A percentile compares a stretch with the other conserved stretches of the same genome.
Conservation (phyloP, 2,888 invertebrate species). For the Limenitis camilla region DNA sequence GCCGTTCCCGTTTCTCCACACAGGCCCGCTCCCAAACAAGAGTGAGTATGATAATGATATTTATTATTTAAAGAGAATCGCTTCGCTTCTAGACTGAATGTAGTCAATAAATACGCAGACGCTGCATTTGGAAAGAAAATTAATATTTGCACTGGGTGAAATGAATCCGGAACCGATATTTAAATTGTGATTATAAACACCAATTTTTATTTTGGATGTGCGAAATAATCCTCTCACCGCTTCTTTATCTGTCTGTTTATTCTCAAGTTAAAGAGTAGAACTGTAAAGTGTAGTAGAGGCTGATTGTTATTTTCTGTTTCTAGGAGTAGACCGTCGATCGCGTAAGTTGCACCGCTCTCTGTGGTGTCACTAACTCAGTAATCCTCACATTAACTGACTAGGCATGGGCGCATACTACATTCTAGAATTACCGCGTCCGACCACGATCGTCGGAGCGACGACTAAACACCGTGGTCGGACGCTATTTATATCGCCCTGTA, state of each 20-base stretch:
- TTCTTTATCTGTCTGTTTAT: constrained; percentile 42
- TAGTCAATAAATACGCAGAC: constrained; percentile 41
- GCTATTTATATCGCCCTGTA: constrained; percentile 59
- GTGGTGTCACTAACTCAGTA: constrained; percentile 71
- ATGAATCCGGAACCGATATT: constrained; percentile 34
- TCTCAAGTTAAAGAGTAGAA: constrained; percentile 39
- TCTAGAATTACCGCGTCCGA: constrained; percentile 39
- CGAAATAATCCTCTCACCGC: constrained; percentile 59
- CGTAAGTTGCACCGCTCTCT: constrained; percentile 75
- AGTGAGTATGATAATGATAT: constrained; percentile 70
- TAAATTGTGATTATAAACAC: constrained; percentile 19
- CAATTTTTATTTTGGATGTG: constrained; percentile 58
- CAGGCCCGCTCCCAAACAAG: constrained; percentile 80
- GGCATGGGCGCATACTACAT: constrained; percentile 56
- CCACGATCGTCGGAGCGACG: constrained; percentile 38
- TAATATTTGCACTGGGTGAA: constrained; percentile 31
- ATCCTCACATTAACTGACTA: constrained; percentile 57
- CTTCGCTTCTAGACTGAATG: constrained; percentile 59
- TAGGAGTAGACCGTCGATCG: constrained; percentile 76
- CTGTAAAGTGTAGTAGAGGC: constrained; percentile 58
- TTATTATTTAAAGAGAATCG: constrained; percentile 33
- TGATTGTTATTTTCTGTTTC: constrained; percentile 75
- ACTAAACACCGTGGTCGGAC: constrained; percentile 39
- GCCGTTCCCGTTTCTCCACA: constrained; percentile 54
- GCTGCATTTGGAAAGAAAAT: constrained; percentile 44